Evolutionary conservation across 2,113 vertebrate species (phyloP).

Genomic region (Lipophrys pholis): DNA sequence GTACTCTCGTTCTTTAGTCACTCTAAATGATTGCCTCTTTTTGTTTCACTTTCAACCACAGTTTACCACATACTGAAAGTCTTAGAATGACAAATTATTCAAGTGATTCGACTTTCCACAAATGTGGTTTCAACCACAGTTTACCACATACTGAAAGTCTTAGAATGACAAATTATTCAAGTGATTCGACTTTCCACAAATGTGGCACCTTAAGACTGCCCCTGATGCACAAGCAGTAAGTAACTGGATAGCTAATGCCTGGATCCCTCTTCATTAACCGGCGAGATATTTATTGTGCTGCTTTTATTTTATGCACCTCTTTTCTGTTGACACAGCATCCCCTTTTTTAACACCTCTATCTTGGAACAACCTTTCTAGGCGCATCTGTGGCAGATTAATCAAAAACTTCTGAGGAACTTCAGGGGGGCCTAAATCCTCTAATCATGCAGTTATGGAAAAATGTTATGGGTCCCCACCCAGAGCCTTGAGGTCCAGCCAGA

Average conservation of each 20-base stretch:
- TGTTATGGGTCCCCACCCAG: slow-evolving; percentile 67
- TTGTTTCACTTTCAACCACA: no score
- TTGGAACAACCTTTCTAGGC: slow-evolving; percentile 68
- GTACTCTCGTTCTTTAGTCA: no score
- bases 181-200: no score
- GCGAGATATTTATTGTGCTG: slow-evolving; percentile 67
- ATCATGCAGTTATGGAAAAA: slow-evolving; percentile 70
- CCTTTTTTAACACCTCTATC: slow-evolving; percentile 64
- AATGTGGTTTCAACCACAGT: background rate
- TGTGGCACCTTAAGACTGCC: slow-evolving; percentile 25
- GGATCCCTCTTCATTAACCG: slow-evolving; percentile 65
- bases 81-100: no score
- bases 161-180: no score
- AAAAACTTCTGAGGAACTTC: slow-evolving; percentile 71
- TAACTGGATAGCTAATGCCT: slow-evolving; percentile 52
- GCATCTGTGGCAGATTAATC: slow-evolving; percentile 74
- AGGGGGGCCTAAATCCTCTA: slow-evolving; percentile 73
- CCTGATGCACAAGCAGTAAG: slow-evolving; percentile 33
- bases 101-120: no score
- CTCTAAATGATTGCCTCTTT: no score
- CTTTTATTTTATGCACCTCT: slow-evolving; percentile 68
- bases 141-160: no score
- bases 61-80: no score
- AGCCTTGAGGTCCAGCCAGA: slow-evolving; percentile 59
- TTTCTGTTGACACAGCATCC: slow-evolving; percentile 75